These are phyloP conservation scores for Hofmannophila pseudospretella DNA, from an alignment of 2,888 invertebrate species.

Conservation along the genomic window DNA sequence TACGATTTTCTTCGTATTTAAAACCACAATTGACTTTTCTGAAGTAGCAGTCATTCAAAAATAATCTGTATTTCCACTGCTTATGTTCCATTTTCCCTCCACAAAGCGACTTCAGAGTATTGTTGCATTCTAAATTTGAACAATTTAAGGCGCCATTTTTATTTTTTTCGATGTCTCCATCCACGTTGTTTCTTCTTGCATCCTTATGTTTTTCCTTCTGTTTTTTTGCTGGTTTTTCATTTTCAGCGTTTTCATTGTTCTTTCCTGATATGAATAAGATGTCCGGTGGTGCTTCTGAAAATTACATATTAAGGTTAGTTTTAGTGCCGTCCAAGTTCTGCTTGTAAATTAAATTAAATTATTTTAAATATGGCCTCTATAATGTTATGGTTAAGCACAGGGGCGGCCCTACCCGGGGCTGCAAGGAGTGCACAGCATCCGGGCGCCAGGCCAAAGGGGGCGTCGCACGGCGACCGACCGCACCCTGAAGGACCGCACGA, in stretches of 20 bases:
- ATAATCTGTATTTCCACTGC: constrained; percentile 41
- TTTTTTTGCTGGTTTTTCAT: constrained; percentile 10
- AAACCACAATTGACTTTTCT: constrained; percentile 62
- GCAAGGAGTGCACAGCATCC: no score
- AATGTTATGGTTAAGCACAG: no score
- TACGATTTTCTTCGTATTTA: constrained; percentile 44
- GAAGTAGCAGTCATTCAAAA: constrained; percentile 57
- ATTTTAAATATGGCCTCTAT: no score
- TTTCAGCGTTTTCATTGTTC: constrained; percentile 38
- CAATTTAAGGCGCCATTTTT: constrained; percentile 31
- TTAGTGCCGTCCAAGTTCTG: no score
- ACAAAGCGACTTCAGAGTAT: constrained; percentile 36
- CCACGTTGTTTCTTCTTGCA: not conserved
- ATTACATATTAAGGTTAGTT: not conserved
- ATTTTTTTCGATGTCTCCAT: constrained; percentile 1
- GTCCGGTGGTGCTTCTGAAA: constrained; percentile 33
- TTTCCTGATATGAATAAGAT: constrained; percentile 48
- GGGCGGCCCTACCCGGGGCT: no score
- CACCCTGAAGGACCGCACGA: no score
- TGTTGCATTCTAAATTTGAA: constrained; percentile 41
- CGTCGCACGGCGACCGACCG: no score
- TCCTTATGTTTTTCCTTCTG: constrained; percentile 8
- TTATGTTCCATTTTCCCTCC: constrained; percentile 42
- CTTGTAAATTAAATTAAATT: no score
- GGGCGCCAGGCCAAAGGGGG: no score